Percentiles rank a stretch among this genome's conserved stretches.
phyloP scores from a whole-genome alignment of 2,797 vertebrate species.

The Echiichthys vipera region DNA sequence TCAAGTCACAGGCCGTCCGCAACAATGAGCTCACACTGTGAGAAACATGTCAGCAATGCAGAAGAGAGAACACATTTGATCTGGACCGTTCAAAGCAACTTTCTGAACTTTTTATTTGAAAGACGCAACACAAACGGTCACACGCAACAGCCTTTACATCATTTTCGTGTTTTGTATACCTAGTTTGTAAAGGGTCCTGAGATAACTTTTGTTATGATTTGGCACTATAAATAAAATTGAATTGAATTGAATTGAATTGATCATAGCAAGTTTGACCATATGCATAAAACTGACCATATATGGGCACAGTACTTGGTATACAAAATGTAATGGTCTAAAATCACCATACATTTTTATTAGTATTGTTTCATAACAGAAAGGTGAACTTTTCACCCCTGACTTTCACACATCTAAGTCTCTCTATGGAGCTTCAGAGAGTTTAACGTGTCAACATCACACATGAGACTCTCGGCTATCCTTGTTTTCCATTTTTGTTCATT shows the following conservation, averaged over 20 bases:
- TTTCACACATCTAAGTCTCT: neutral
- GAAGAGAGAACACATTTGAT: neutral
- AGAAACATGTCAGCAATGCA: neutral
- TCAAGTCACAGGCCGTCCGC: constrained; percentile 36
- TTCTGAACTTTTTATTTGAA: neutral
- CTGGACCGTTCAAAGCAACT: neutral
- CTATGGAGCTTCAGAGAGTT: neutral
- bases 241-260: too few relatives aligned
- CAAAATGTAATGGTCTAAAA: neutral
- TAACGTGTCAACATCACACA: constrained; percentile 1
- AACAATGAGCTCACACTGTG: constrained; percentile 28
- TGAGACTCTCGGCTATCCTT: neutral
- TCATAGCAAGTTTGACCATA: too few relatives aligned
- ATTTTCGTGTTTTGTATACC: neutral
- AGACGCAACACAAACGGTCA: neutral
- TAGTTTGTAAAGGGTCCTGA: too few relatives aligned
- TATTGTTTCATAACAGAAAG: neutral
- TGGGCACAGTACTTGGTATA: too few relatives aligned
- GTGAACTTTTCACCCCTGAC: neutral
- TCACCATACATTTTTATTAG: neutral
- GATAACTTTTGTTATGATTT: too few relatives aligned
- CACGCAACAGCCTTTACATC: neutral
- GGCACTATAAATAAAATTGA: too few relatives aligned
- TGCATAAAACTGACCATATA: too few relatives aligned
- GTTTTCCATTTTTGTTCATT: neutral